A percentile compares a stretch with the other conserved stretches of the same genome.
Conservation (phyloP, 2,888 invertebrate genomes). For the Tanytarsus gracilentus region DNA sequence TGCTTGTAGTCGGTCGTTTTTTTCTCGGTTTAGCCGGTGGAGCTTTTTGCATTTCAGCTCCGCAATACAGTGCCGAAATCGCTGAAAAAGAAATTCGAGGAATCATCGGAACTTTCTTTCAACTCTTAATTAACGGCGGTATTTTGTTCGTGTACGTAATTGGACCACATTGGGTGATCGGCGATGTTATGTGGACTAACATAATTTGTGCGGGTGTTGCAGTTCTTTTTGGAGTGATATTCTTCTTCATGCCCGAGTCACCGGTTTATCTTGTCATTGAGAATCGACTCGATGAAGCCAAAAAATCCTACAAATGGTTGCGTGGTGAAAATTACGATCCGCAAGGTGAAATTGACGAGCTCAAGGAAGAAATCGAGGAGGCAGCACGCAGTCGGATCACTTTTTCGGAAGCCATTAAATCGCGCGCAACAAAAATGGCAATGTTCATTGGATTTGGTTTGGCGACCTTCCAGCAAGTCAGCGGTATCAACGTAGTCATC, state of each 20-base stretch:
- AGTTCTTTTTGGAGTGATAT: conserved; percentile 56
- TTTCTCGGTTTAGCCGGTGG: conserved; percentile 48
- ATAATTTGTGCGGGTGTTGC: conserved; percentile 43
- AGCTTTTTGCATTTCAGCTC: conserved; percentile 73
- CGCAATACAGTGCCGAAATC: conserved; percentile 76
- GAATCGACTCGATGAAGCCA: conserved; percentile 55
- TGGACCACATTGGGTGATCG: conserved; percentile 42
- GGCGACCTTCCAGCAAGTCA: conserved; percentile 84
- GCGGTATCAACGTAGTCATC: conserved; percentile 74
- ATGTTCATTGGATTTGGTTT: conserved; percentile 63
- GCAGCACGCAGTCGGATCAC: conserved; percentile 48
- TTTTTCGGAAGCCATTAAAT: conserved; percentile 49
- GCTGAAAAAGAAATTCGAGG: conserved; percentile 76
- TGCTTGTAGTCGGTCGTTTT: conserved; percentile 40
- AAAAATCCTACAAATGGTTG: conserved; percentile 58
- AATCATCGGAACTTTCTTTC: conserved; percentile 76
- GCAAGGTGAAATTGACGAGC: conserved; percentile 52
- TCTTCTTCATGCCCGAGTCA: conserved; percentile 81
- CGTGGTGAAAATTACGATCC: conserved; percentile 65
- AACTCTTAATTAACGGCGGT: conserved; percentile 75
- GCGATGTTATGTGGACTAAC: conserved; percentile 37
- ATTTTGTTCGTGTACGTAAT: conserved; percentile 68
- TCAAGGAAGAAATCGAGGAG: conserved; percentile 49
- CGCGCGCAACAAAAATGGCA: conserved; percentile 53
- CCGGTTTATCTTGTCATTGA: conserved; percentile 63